phyloP scores from a whole-genome alignment of 2,888 invertebrate species.

The Brachyptera putata region DNA sequence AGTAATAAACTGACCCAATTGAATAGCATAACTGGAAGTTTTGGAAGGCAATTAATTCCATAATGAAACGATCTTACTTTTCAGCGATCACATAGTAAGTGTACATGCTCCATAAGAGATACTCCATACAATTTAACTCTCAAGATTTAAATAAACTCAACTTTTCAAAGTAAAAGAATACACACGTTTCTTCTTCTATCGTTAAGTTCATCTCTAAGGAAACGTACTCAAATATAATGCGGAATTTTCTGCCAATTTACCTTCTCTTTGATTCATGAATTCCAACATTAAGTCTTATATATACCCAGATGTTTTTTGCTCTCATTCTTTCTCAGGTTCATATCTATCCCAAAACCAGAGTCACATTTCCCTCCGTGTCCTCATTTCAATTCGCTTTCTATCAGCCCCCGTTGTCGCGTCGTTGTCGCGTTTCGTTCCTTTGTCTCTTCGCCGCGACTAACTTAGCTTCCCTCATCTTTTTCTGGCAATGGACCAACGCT shows the following conservation, averaged over 20 bases:
- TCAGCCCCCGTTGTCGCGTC: constrained; percentile 3
- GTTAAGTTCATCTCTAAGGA: no score
- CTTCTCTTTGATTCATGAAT: not conserved
- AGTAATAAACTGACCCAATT: no score
- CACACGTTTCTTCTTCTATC: no score
- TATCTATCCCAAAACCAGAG: constrained; percentile 4
- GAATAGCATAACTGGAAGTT: no score
- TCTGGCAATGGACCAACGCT: constrained; percentile 14
- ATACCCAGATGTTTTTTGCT: constrained; percentile 1
- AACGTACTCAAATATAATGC: no score
- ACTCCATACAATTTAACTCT: no score
- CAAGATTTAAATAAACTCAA: no score
- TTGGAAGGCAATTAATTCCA: no score
- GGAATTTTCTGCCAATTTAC: not conserved
- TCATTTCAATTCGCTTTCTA: not conserved
- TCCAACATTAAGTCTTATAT: not conserved
- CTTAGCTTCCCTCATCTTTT: not conserved
- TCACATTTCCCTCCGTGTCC: constrained; percentile 1
- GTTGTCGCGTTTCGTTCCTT: not conserved
- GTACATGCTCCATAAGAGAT: no score
- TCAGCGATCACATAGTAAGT: no score
- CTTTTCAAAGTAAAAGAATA: no score
- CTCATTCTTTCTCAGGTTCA: constrained; percentile 19
- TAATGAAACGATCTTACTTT: no score
- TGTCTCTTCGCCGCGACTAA: constrained; percentile 5